These are phyloP conservation scores for Eudiplozoon nipponicum DNA, from an alignment of 2,888 invertebrate genomes.

Conservation along the genomic window DNA sequence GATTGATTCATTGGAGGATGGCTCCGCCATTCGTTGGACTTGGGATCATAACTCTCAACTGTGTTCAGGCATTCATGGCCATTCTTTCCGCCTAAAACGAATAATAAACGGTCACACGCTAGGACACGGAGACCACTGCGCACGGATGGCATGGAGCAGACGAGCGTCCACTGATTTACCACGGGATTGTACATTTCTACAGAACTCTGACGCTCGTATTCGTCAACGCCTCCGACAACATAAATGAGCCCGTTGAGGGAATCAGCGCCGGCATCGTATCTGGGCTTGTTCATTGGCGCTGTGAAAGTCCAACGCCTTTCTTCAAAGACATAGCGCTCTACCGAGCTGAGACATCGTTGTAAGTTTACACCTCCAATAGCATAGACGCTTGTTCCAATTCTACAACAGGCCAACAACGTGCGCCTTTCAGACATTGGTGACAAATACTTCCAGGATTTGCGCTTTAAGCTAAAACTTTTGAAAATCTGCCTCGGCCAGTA, in stretches of 20 bases:
- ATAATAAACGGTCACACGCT: constrained; percentile 7
- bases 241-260: constrained; percentile 4
- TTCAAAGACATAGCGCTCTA: constrained; percentile 8
- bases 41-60: constrained; percentile 14
- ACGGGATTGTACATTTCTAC: constrained; percentile 12
- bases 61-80: constrained; percentile 9
- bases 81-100: constrained; percentile 13
- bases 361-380: constrained; percentile 21
- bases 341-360: constrained; percentile 5
- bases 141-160: constrained; percentile 6
- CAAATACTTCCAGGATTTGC: constrained; percentile 24
- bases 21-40: constrained; percentile 6
- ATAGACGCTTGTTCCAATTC: constrained; percentile 23
- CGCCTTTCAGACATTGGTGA: constrained; percentile 29
- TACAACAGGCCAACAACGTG: constrained; percentile 36
- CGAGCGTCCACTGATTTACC: constrained; percentile 13
- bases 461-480: constrained; percentile 6
- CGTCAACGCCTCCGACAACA: constrained; percentile 16
- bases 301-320: constrained; percentile 13
- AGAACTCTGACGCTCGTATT: constrained; percentile 11
- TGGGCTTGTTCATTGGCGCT: constrained; percentile 8
- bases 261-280: constrained; percentile 12
- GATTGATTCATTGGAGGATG: constrained; percentile 11
- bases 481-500: constrained; percentile 8
- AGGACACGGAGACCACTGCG: constrained; percentile 13